Conservation (phyloP, 2,113 vertebrate genomes). For the Orycteropus afer region DNA sequence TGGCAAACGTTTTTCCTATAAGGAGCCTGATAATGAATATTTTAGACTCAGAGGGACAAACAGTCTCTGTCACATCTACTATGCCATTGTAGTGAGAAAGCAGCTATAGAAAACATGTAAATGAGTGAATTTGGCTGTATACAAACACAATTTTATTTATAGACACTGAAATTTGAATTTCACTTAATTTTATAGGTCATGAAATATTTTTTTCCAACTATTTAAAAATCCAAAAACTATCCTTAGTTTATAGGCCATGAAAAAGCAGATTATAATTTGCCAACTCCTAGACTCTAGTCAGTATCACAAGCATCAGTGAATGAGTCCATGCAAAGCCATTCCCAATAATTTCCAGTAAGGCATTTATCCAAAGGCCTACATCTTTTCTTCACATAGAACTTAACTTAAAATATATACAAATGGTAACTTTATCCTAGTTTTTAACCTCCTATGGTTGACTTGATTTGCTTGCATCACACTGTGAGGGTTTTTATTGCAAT, state of each 20-base stretch:
- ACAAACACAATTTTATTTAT: background rate
- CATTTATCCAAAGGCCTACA: background rate
- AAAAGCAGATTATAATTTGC: background rate
- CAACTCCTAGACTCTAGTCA: background rate
- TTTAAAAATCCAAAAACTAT: slow-evolving; percentile 19
- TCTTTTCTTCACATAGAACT: background rate
- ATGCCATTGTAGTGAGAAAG: background rate
- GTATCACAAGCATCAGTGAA: background rate
- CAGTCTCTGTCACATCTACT: background rate
- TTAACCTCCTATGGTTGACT: background rate
- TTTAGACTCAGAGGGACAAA: background rate
- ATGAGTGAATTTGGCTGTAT: background rate
- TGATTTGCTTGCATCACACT: background rate
- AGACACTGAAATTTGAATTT: background rate
- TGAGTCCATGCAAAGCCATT: background rate
- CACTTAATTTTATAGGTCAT: background rate
- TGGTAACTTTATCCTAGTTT: slow-evolving; percentile 36
- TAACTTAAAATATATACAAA: slow-evolving; percentile 47
- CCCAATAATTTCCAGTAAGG: background rate
- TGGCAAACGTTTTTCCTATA: background rate
- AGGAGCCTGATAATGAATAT: background rate
- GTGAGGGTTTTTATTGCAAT: background rate
- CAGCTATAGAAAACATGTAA: background rate
- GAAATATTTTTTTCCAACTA: background rate
- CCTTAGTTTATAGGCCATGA: background rate